phyloP scores from a whole-genome alignment of 2,797 vertebrate species.

The Coregonus ussuriensis region DNA sequence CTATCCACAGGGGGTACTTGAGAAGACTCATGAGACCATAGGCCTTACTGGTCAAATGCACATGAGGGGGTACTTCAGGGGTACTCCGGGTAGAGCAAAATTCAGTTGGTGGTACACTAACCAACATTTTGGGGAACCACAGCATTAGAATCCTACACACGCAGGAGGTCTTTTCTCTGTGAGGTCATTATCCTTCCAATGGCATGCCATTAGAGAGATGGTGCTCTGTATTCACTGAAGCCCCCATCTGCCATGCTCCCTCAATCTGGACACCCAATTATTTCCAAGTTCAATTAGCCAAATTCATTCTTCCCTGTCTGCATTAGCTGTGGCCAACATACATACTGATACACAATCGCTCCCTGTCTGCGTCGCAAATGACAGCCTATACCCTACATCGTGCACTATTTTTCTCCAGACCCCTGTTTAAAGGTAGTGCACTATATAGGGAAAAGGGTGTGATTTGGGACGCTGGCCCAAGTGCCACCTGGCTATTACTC shows the following conservation, averaged over 20 bases:
- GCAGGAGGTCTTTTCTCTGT: slow-evolving; percentile 5
- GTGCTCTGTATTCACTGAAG: slow-evolving; percentile 9
- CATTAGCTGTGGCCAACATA: slow-evolving; percentile 2
- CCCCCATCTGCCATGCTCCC: slow-evolving; percentile 22
- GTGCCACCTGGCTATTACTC: background rate
- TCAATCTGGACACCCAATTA: slow-evolving; percentile 25
- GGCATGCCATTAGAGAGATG: slow-evolving; percentile 9
- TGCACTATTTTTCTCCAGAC: background rate
- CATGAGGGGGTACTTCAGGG: too few relatives aligned
- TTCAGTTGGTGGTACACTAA: too few relatives aligned
- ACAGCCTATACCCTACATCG: background rate
- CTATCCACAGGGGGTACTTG: too few relatives aligned
- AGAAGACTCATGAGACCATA: too few relatives aligned
- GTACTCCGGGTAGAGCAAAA: too few relatives aligned
- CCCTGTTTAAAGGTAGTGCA: background rate
- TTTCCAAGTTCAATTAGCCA: slow-evolving; percentile 31
- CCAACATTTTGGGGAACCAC: too few relatives aligned
- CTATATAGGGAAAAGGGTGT: background rate
- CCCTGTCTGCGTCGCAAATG: background rate
- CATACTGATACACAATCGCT: background rate
- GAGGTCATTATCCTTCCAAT: slow-evolving; percentile 24
- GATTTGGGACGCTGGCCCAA: background rate
- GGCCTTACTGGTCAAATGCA: too few relatives aligned
- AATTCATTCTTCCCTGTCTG: slow-evolving; percentile 20
- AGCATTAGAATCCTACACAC: background rate